A percentile compares a stretch with the other conserved stretches of the same genome.
phyloP scores from a whole-genome alignment of 2,113 vertebrate species.

The Amphilophus citrinellus region DNA sequence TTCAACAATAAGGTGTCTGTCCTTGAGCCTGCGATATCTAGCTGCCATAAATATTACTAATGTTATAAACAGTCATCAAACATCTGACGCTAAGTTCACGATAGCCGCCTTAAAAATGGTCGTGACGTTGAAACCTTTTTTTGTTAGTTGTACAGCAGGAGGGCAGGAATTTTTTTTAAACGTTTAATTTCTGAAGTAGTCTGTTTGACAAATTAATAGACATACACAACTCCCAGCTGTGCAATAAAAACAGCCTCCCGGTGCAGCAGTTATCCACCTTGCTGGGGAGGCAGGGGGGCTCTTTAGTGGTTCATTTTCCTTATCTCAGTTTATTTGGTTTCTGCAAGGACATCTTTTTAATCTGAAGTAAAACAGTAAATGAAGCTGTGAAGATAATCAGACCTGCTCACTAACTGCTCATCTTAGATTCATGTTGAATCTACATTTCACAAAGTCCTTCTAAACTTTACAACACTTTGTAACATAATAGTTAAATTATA shows the following conservation, averaged over 20 bases:
- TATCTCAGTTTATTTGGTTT: neutral
- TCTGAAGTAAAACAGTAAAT: neutral
- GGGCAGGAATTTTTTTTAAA: neutral
- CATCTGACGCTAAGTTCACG: neutral
- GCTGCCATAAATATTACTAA: conserved; percentile 48
- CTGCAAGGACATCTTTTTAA: neutral
- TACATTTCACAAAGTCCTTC: neutral
- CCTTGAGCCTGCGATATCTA: conserved; percentile 35
- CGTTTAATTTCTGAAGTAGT: neutral
- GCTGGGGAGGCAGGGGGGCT: neutral
- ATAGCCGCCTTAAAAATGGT: conserved; percentile 63
- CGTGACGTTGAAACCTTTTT: neutral
- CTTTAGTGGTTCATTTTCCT: neutral
- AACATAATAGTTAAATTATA: neutral
- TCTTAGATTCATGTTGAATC: neutral
- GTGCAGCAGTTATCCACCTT: neutral
- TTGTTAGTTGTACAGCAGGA: neutral
- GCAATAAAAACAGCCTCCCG: conserved; percentile 3
- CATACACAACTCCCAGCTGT: neutral
- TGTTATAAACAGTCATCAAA: conserved; percentile 58
- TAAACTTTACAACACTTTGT: neutral
- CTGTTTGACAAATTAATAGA: neutral
- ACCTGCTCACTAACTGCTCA: accelerated
- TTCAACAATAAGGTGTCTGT: conserved; percentile 12
- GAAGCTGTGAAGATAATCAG: conserved; percentile 1